Evolutionary conservation across 1,140 invertebrate genomes (phyloP).

Genomic region (Reticulitermes speratus): DNA sequence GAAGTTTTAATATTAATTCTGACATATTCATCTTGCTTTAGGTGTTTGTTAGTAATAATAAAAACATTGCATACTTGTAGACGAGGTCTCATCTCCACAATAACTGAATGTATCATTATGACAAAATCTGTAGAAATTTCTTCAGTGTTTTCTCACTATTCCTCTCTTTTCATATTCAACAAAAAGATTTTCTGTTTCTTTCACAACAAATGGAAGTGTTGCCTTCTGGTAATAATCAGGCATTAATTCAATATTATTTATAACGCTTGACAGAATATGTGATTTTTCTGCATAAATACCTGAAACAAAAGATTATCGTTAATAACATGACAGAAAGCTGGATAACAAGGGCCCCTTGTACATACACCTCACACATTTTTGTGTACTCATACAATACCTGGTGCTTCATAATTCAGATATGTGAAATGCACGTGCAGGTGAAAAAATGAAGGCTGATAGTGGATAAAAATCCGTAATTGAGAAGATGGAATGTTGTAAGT

Average conservation of each 20-base stretch:
- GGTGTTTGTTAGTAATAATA: background rate
- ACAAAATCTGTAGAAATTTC: background rate
- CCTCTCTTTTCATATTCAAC: slow-evolving; percentile 43
- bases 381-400: slow-evolving; percentile 54
- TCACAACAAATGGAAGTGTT: slow-evolving; percentile 69
- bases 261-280: slow-evolving; percentile 86
- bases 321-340: no score
- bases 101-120: slow-evolving; percentile 24
- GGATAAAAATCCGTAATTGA: slow-evolving; percentile 83
- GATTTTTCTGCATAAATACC: slow-evolving; percentile 77
- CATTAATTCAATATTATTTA: slow-evolving; percentile 82
- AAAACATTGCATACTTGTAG: slow-evolving; percentile 33
- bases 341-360: no score
- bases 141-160: slow-evolving; percentile 35
- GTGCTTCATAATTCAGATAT: slow-evolving; percentile 76
- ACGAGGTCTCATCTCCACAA: slow-evolving; percentile 32
- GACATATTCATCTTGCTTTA: background rate
- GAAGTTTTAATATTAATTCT: slow-evolving; percentile 24
- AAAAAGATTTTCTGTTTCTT: slow-evolving; percentile 61
- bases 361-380: background rate
- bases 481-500: slow-evolving; percentile 72
- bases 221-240: slow-evolving; percentile 81
- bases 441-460: slow-evolving; percentile 97
- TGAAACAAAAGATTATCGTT: slow-evolving; percentile 37
- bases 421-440: slow-evolving; percentile 95